Conservation (phyloP, 2,113 vertebrate genomes). For the Dasyurus viverrinus region DNA sequence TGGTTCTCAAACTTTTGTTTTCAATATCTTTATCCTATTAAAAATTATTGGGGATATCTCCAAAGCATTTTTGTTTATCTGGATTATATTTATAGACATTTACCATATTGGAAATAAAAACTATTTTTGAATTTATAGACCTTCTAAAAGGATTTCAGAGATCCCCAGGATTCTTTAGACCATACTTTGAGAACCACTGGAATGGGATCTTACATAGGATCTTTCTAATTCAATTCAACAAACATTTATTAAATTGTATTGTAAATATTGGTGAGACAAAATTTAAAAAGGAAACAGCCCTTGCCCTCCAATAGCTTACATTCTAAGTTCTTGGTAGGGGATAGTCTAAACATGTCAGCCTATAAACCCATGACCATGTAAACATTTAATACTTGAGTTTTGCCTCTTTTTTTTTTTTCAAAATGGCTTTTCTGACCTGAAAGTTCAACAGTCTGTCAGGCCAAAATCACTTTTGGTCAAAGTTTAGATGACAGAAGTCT, state of each 20-base stretch:
- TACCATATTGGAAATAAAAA: too few relatives aligned
- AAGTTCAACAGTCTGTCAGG: conserved; percentile 1
- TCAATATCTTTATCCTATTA: too few relatives aligned
- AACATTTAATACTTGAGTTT: background rate
- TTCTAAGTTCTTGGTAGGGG: background rate
- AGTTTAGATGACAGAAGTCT: background rate
- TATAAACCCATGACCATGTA: background rate
- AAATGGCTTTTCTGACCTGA: background rate
- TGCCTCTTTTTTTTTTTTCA: background rate
- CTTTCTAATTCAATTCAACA: background rate
- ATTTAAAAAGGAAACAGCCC: background rate
- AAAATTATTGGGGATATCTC: too few relatives aligned
- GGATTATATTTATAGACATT: too few relatives aligned
- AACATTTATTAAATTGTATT: background rate
- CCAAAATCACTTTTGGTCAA: conserved; percentile 2
- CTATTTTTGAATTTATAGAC: too few relatives aligned
- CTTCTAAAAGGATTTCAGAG: too few relatives aligned
- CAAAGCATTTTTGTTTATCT: too few relatives aligned
- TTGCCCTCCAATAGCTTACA: background rate
- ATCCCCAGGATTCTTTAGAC: too few relatives aligned
- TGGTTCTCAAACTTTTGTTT: too few relatives aligned
- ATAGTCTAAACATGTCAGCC: background rate
- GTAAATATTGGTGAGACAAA: background rate
- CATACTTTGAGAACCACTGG: too few relatives aligned
- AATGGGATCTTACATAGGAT: background rate